Base-by-base conservation (phyloP, 2,888 invertebrate genomes). In the Mystacides longicornis region DNA sequence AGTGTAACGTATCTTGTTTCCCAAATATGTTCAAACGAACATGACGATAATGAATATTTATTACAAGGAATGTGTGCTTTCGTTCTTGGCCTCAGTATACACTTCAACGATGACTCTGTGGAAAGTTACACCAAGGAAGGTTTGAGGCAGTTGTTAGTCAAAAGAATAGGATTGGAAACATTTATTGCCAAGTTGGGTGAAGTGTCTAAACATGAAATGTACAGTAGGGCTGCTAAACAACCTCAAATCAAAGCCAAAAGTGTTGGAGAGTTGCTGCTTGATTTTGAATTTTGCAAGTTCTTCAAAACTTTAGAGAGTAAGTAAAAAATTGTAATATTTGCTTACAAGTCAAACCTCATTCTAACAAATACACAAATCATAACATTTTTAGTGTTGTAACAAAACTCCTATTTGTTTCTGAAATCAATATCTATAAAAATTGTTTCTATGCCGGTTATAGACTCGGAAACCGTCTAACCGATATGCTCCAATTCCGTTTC, bases 211-310 rank as follows among this genome's bases (percentile, higher is more conserved):
- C 92, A 93, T 67, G 98, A 98, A 73, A 81, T 86, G 43, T 99
- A 97, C 74, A 90, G 89, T 54, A 83, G 86, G 66, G 93, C 97
- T 16, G 86, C 93, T 19, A 97, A 98, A 69, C 92, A 92, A 65
- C 95, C 98, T 1, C 95, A 97, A 71, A 82, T 92, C 23, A 80
- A 85, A 46, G 89, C 87, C 11, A 86, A 85, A 68, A 77, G 81
- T 53, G 75, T 90, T 2, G 75, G 76, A 1, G 95, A 97, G 60
- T 79, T 97, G 18, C 75, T 96, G 53, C 79, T 99, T 43, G 98
- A 99, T 71, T 93, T 91, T 69, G 93, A 96, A 72, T 99, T 97
- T 75, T 95, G 96, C 66, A 85, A 86, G 66, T 76, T 97, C 22
- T 92, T 93, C 69, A 97, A 94, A 71, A 81, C 81, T 1, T 71